These are phyloP conservation scores for Drosophila quasianomalipes DNA, from an alignment of 2,888 invertebrate species.

Conservation along the genomic window DNA sequence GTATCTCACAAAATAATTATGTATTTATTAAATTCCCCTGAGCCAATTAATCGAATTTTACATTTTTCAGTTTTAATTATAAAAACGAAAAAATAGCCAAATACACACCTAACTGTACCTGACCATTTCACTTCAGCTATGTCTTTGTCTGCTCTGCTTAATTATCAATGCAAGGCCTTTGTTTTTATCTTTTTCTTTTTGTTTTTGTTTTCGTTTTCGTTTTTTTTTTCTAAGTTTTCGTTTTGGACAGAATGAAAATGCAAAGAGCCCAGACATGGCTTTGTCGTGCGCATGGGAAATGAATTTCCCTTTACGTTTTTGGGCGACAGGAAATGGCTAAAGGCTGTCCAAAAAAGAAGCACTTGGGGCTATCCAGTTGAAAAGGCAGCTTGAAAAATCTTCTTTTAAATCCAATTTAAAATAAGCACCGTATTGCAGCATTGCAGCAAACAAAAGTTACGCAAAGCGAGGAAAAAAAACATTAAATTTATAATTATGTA, in stretches of 20 bases:
- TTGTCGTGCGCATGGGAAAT: slow-evolving; percentile 78
- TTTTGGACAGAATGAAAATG: slow-evolving; percentile 63
- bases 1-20: not conserved
- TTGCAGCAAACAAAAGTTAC: slow-evolving; percentile 18
- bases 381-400: slow-evolving; percentile 29
- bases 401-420: slow-evolving; percentile 38
- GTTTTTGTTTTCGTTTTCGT: slow-evolving; percentile 9
- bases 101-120: not conserved
- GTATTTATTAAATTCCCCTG: not conserved
- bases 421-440: slow-evolving; percentile 5
- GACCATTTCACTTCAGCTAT: slow-evolving; percentile 29
- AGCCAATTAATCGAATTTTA: not conserved
- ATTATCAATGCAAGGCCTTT: slow-evolving; percentile 77
- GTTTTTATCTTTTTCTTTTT: slow-evolving; percentile 33
- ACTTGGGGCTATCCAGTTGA: slow-evolving; percentile 21
- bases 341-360: slow-evolving; percentile 33
- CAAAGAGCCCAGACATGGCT: slow-evolving; percentile 71
- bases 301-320: slow-evolving; percentile 70
- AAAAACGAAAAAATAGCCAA: not conserved
- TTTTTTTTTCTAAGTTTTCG: slow-evolving; percentile 35
- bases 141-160: slow-evolving; percentile 60
- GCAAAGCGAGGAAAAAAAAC: slow-evolving; percentile 10
- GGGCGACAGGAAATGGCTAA: slow-evolving; percentile 72
- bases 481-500: slow-evolving; percentile 62
- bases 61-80: not conserved